These are phyloP conservation scores for Chironomus striatipennis DNA, from an alignment of 1,140 invertebrate genomes.

Conservation along the genomic window DNA sequence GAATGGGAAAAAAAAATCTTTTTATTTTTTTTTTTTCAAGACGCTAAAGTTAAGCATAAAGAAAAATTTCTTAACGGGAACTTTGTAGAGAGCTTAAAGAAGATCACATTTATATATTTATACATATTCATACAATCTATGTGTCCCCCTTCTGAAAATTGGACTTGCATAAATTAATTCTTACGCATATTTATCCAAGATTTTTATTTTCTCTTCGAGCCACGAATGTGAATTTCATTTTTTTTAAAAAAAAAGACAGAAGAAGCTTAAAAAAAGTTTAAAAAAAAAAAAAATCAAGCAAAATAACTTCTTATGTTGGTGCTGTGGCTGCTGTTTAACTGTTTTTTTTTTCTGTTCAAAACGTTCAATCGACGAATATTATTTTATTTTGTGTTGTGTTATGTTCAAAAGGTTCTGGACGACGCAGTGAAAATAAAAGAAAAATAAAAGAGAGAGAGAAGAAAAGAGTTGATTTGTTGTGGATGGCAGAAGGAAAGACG, in stretches of 20 bases:
- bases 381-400: constrained; percentile 1
- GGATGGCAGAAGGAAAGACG: neutral
- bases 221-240: neutral
- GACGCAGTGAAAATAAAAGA: neutral
- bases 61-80: neutral
- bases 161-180: neutral
- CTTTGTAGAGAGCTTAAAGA: neutral
- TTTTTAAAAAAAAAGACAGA: neutral
- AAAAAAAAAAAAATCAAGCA: too few relatives aligned
- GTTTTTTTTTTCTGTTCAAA: neutral
- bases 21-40: neutral
- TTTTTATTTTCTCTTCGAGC: too few relatives aligned
- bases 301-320: too few relatives aligned
- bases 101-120: neutral
- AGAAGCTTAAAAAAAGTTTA: neutral
- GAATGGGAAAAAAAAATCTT: neutral
- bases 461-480: neutral
- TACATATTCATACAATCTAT: neutral
- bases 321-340: neutral
- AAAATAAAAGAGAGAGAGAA: neutral
- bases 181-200: neutral
- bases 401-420: neutral
- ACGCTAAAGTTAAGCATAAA: too few relatives aligned
- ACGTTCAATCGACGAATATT: neutral
- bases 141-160: neutral